These are phyloP conservation scores for Clistopyga incitator DNA, from an alignment of 2,888 invertebrate genomes.

Conservation along the genomic window DNA sequence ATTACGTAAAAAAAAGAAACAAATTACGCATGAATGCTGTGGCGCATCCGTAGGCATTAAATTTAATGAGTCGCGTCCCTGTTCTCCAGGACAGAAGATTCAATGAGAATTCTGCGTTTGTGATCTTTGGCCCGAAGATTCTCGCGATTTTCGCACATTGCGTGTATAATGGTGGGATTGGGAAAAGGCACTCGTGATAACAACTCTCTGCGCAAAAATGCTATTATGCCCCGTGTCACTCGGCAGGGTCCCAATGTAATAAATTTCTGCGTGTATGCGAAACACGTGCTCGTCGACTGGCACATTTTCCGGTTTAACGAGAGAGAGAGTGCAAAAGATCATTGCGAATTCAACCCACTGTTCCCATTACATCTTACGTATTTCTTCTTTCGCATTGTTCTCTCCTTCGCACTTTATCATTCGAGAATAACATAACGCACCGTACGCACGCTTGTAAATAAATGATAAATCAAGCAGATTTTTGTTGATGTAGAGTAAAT, in stretches of 20 bases:
- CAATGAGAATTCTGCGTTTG: neutral
- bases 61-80: neutral
- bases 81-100: neutral
- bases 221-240: conserved; percentile 66
- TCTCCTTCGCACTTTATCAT: neutral
- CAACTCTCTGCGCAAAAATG: neutral
- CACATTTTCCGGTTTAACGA: conserved; percentile 60
- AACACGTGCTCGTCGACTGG: neutral
- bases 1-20: too few relatives aligned
- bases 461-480: neutral
- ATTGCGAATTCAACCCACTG: conserved; percentile 44
- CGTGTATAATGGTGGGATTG: conserved; percentile 45
- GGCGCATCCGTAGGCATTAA: neutral
- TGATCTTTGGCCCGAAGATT: neutral
- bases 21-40: neutral
- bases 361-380: conserved; percentile 49
- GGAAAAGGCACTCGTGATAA: conserved; percentile 48
- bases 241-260: conserved; percentile 35
- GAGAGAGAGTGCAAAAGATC: conserved; percentile 34
- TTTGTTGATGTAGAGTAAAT: neutral
- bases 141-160: conserved; percentile 41
- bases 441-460: neutral
- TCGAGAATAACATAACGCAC: neutral
- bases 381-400: conserved; percentile 14
- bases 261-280: conserved; percentile 33